phyloP scores from a whole-genome alignment of 2,113 vertebrate genomes.

The Heteronetta atricapilla region DNA sequence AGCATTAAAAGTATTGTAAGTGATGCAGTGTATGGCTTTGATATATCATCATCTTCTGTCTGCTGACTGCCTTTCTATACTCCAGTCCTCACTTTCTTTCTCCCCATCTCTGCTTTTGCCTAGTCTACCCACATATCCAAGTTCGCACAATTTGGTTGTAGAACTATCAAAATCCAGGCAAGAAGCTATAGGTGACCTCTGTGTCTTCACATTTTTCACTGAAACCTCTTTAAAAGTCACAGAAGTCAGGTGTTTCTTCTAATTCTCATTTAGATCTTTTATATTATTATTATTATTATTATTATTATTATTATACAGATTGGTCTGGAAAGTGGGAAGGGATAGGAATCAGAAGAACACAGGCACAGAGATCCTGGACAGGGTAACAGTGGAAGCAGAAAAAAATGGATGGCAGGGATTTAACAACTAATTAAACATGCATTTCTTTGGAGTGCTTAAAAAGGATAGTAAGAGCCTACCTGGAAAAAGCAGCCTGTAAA shows the following conservation, averaged over 20 bases:
- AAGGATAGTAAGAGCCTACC: background rate
- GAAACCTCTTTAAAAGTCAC: background rate
- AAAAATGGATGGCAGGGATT: background rate
- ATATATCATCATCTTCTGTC: fast-evolving
- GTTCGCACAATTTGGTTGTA: background rate
- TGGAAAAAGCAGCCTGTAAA: background rate
- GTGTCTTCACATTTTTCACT: background rate
- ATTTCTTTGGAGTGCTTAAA: background rate
- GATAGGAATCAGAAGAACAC: background rate
- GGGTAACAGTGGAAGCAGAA: background rate
- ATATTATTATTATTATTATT: too few species aligned
- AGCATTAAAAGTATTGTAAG: background rate
- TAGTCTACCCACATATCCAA: background rate
- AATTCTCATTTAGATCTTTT: background rate
- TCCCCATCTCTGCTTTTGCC: background rate
- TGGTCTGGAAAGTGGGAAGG: background rate
- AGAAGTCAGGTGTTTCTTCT: background rate
- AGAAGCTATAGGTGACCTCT: background rate
- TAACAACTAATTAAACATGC: background rate
- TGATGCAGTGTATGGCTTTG: background rate
- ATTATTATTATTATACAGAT: background rate
- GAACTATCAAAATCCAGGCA: background rate
- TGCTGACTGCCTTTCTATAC: background rate
- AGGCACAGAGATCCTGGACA: background rate
- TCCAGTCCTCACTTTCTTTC: background rate